Evolutionary conservation across 1,140 invertebrate genomes (phyloP).

Genomic region (Drosophila malerkotliana): DNA sequence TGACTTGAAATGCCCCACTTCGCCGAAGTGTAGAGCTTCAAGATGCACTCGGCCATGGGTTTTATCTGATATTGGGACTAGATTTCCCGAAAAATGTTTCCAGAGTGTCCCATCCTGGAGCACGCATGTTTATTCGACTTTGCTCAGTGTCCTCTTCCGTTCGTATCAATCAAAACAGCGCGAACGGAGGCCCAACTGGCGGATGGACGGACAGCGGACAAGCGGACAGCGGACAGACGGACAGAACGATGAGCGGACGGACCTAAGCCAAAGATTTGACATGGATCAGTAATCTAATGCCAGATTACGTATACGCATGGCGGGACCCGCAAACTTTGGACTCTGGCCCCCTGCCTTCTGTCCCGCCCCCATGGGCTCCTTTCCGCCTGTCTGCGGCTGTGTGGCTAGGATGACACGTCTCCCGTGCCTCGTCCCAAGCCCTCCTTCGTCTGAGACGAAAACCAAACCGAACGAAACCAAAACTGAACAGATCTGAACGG

Average conservation of each 20-base stretch:
- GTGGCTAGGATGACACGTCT: constrained; percentile 41
- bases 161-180: constrained; percentile 81
- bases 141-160: constrained; percentile 13
- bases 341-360: constrained; percentile 4
- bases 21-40: not conserved
- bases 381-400: constrained; percentile 34
- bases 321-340: constrained; percentile 60
- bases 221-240: constrained; percentile 26
- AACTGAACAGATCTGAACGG: constrained; percentile 12
- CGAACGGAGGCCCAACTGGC: constrained; percentile 32
- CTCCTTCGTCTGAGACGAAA: constrained; percentile 13
- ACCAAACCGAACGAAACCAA: constrained; percentile 4
- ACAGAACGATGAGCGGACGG: constrained; percentile 19
- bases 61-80: no score
- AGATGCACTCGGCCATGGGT: not conserved
- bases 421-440: not conserved
- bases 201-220: constrained; percentile 19
- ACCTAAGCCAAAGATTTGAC: constrained; percentile 84
- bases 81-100: no score
- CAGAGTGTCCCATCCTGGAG: no score
- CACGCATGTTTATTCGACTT: no score
- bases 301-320: constrained; percentile 84
- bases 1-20: not conserved
- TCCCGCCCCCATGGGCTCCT: not conserved
- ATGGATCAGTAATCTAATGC: constrained; percentile 84